Evolutionary conservation across 2,113 vertebrate genomes (phyloP), one percentile per base, ranked within the genome.

Genomic region (Psettodes erumei): DNA sequence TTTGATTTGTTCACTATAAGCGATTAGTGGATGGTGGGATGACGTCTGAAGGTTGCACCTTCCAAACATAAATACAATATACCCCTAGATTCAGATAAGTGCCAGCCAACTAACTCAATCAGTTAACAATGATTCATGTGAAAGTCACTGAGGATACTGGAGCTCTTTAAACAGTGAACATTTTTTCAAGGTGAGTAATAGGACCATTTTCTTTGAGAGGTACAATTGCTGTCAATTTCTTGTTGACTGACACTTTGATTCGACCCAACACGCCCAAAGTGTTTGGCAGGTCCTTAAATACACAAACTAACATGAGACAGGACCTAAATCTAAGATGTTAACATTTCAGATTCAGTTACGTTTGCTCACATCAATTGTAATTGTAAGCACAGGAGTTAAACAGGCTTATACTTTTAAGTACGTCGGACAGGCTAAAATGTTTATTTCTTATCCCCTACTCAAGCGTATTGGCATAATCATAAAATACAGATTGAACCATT

Each of bases 1-100:
- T 60, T 86, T 72, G 77, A 81, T 79, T 87, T 86, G 68, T 69
- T 84, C 23, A 67, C 66, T 38, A 1, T 10, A 63, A 87, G 76
- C 30, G 4, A 67, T 83, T 77, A 74, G 66, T 16, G 43, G 33
- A 59, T 47, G 43, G 27, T 56, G 30, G 47, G 54, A 56, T 56
- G 77, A 70, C 10, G 37, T 23, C 43, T 77, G 47, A 60, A 71
- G 58, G 73, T 77, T 45, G 54, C 66, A 80, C 32, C 27, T 71
- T 68, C 63, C 45, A 82, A 80, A 77, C 45, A 58, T 10, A 61
- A 73, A 77, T 2, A 13, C 27, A 62, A 7, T 18, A 37, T 45
- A 18, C 37, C 4, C 32, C 18, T 8, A 32, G 54, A 61, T 47
- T 56, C 13, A 33, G 23, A 30, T 35, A 68, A 30, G 11, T n/a